Evolutionary conservation across 2,113 vertebrate genomes (phyloP).

Genomic region (Ceyx cyanopectus): DNA sequence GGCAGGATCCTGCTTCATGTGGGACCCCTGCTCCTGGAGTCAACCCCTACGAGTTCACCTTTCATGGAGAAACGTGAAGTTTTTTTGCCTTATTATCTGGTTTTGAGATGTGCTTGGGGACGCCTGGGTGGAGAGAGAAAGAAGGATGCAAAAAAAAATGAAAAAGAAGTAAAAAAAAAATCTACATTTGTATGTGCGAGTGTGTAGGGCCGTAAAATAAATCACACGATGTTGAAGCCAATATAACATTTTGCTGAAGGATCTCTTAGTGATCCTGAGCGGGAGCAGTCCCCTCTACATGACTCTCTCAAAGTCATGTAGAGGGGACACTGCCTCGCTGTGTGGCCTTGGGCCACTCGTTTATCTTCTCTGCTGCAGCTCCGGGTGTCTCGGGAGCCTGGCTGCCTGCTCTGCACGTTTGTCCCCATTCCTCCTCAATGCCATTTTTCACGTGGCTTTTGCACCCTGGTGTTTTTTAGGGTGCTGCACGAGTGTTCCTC

Average conservation of each 20-base stretch:
- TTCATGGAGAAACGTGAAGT: rapidly evolving
- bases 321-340: not conserved
- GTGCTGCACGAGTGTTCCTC: not conserved
- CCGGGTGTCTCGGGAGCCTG: not conserved
- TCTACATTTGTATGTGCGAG: not conserved
- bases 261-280: not conserved
- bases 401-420: not conserved
- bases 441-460: not conserved
- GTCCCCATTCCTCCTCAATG: not conserved
- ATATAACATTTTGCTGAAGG: not conserved
- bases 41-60: not conserved
- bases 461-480: no score
- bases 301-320: not conserved
- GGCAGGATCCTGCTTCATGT: not conserved
- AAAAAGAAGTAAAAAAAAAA: not conserved
- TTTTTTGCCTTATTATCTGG: not conserved
- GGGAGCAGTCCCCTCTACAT: not conserved
- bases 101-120: not conserved
- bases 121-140: not conserved
- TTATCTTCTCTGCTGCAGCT: constrained; percentile 11
- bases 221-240: not conserved
- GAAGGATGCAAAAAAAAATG: not conserved
- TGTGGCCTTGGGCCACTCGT: constrained; percentile 8
- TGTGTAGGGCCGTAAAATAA: not conserved
- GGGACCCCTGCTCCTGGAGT: not conserved